Evolutionary conservation across 1,140 invertebrate genomes (phyloP).

Genomic region (Drosophila equinoxialis): DNA sequence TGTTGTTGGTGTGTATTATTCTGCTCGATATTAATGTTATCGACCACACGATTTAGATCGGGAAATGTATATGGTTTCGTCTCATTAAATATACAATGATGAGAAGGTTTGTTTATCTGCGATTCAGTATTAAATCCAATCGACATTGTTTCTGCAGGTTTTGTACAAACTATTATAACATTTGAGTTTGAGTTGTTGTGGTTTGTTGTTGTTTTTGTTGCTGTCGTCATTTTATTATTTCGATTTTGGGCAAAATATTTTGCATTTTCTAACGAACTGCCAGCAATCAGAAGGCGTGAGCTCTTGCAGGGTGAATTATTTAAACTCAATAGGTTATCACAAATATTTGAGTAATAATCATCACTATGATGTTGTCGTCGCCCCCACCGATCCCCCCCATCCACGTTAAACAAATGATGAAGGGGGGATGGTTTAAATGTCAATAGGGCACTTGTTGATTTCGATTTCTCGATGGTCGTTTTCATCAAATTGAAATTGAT

Average conservation of each 20-base stretch:
- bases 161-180: conserved; percentile 46
- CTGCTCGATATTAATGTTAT: conserved; percentile 10
- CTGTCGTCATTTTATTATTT: neutral
- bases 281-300: conserved; percentile 35
- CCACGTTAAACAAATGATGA: neutral
- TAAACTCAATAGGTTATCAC: conserved; percentile 61
- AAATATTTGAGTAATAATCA: conserved; percentile 58
- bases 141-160: conserved; percentile 43
- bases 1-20: neutral
- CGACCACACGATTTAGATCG: conserved; percentile 14
- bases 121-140: conserved; percentile 47
- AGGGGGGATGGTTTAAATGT: conserved; percentile 2
- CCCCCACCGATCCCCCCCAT: too few relatives aligned
- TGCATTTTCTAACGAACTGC: conserved; percentile 20
- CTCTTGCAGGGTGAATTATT: conserved; percentile 56
- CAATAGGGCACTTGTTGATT: conserved; percentile 30
- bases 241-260: conserved; percentile 9
- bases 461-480: conserved; percentile 19
- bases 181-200: conserved; percentile 11
- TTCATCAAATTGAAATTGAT: conserved; percentile 17
- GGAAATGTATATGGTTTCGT: conserved; percentile 16
- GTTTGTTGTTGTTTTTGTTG: neutral
- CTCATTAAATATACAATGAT: conserved; percentile 2
- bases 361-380: conserved; percentile 21
- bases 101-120: neutral